Evolutionary conservation across 2,113 vertebrate genomes (phyloP), one percentile per base, ranked within the genome.

Genomic region (Siniperca knerii): DNA sequence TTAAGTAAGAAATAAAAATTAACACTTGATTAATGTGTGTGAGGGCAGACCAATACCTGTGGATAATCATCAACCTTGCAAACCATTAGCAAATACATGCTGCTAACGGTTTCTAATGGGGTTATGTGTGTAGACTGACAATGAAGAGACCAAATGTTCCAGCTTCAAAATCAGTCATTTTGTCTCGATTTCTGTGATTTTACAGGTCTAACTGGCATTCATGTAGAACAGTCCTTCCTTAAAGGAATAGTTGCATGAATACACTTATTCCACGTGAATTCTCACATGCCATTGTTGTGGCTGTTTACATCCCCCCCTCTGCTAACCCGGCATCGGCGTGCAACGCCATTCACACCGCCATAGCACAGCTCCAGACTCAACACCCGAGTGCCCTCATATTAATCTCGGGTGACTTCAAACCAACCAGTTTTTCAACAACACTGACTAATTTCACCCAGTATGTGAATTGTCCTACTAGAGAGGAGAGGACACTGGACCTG

Each of bases 51-150:
- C 69, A 81, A 29, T 87, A 86, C 86, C 88, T 86, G 85, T 76
- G 70, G 81, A 92, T 87, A 79, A 92, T 88, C 78, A 88, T 75
- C 87, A 90, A 75, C 61, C 87, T 79, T 70, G 76, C 69, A 81
- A 84, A 87, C 72, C 87, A 89, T 92, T 81, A 91, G 71, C 72
- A 81, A 86, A 85, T 87, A 83, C 78, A 62, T 23, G 29, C 6
- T 8, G 75, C 83, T 90, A 79, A 86, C 61, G 20, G 13, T 71
- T 85, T 89, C 66, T 80, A 85, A 92, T 87, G 57, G 64, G 25
- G 9, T 40, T 48, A 61, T 77, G 85, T 78, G 79, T 79, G 64
- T 3, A 35, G 87, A 90, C 78, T 92, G 46, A 69, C 74, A 86
- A 89, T 86, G 40, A 77, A 64, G 68, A 77, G 54, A 40, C 15